These are phyloP conservation scores for Colossoma macropomum DNA, from an alignment of 2,113 vertebrate species.

Conservation along the genomic window DNA sequence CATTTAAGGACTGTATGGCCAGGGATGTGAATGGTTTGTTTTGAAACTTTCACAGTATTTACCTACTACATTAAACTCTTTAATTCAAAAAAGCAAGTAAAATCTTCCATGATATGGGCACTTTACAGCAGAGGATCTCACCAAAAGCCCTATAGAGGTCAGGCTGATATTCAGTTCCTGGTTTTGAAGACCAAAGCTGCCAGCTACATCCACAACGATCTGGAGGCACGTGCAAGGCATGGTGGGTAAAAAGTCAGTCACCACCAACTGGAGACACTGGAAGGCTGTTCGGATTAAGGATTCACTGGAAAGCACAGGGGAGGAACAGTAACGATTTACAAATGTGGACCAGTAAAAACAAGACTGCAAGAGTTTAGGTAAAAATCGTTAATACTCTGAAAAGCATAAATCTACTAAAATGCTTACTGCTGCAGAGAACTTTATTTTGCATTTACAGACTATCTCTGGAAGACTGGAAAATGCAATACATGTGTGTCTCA, in stretches of 20 bases:
- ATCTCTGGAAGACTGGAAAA: background rate
- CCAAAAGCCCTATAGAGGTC: constrained; percentile 97
- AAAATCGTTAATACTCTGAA: background rate
- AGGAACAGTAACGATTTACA: background rate
- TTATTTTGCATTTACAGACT: background rate
- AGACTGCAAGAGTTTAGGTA: background rate
- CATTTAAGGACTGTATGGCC: too few relatives aligned
- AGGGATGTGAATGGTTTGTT: too few relatives aligned
- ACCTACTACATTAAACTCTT: too few relatives aligned
- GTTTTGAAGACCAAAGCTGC: constrained; percentile 98
- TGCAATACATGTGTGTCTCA: constrained; percentile 66
- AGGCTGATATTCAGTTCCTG: constrained; percentile 99
- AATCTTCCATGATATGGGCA: too few relatives aligned
- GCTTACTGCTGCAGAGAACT: background rate
- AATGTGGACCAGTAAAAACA: background rate
- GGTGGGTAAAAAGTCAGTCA: constrained; percentile 98
- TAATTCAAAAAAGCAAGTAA: too few relatives aligned
- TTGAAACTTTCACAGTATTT: too few relatives aligned
- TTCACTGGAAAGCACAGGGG: constrained; percentile 81
- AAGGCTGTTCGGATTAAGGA: constrained; percentile 97
- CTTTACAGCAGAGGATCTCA: constrained; percentile 71
- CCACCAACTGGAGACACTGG: constrained; percentile 99
- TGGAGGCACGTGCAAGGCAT: constrained; percentile 98
- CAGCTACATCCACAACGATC: constrained; percentile 97
- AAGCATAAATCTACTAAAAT: background rate